Evolutionary conservation across 2,888 invertebrate genomes (phyloP), one percentile per base, ranked within the genome.

Genomic region (Helicoverpa assulta): DNA sequence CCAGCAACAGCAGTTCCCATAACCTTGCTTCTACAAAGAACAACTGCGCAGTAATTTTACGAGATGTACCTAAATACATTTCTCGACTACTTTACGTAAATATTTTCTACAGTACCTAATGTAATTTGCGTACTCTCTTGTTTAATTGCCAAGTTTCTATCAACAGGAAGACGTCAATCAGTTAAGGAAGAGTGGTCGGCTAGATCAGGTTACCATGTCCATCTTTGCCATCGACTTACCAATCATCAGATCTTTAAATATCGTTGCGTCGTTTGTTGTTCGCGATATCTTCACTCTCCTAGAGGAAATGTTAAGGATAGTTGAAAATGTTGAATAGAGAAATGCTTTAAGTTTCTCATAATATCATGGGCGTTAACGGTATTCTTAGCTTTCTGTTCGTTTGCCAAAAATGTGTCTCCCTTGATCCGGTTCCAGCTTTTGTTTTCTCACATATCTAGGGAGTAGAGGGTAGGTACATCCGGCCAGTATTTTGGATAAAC

Each of bases 401-500:
- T 77, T 89, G 94, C 94, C 94, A 94, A 92, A 79, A 89, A 81
- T 81, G 71, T 85, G 65, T 40, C 58, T 90, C 86, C 89, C 90
- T 91, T 91, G 89, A 89, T 89, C 80, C 84, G 81, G 69, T 80
- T 82, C 71, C 84, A 87, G 83, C 80, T 86, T 87, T 88, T 90
- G 88, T 88, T 91, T 90, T 88, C 88, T 84, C 58, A 76, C 60
- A 67, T 73, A 62, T 76, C 86, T 83, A 85, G 83, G 80, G 74
- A 83, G 69, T 57, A n/a, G n/a, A n/a, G n/a, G 65, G 43, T 81
- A 78, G 63, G 43, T 81, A 78, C 75, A 85, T 89, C 86, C 86
- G 88, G 82, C 78, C 61, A 64, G 58, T 71, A 47, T 80, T 81
- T 81, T 78, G 55, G 69, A 68, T 82, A 74, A 73, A 79, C 65